phyloP scores from a whole-genome alignment of 2,888 invertebrate genomes.

The Drosophila dives region DNA sequence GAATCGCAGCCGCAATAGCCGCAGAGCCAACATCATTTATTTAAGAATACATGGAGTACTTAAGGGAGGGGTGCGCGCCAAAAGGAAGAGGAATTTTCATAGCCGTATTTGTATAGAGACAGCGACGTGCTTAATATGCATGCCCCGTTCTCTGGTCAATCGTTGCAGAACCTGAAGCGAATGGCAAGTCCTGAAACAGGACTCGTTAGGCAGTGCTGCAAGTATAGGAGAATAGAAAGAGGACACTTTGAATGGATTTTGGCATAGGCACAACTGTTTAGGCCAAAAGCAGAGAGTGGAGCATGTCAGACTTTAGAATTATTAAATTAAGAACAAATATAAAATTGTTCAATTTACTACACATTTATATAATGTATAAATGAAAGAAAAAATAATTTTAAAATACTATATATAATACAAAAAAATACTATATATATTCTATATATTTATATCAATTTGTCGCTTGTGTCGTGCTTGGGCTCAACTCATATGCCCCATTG shows the following conservation, averaged over 20 bases:
- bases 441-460: neutral
- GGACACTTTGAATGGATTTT: constrained; percentile 18
- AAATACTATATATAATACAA: too few species aligned
- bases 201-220: constrained; percentile 60
- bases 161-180: constrained; percentile 65
- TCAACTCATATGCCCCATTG: constrained; percentile 5
- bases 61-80: neutral
- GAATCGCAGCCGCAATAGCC: constrained; percentile 55
- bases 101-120: constrained; percentile 31
- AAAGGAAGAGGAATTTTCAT: neutral
- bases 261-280: constrained; percentile 12
- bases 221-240: constrained; percentile 1
- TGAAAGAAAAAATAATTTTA: too few species aligned
- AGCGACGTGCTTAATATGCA: constrained; percentile 69
- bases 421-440: rapidly evolving
- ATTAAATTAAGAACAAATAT: neutral
- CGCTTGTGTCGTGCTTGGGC: neutral
- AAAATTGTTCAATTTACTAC: neutral
- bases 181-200: constrained; percentile 44
- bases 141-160: constrained; percentile 75
- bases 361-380: neutral
- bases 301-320: neutral
- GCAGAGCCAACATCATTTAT: constrained; percentile 74
- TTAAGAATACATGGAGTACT: constrained; percentile 34
- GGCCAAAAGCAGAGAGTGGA: neutral